These are phyloP conservation scores for Danaus chrysippus DNA, from an alignment of 2,888 invertebrate species.

Conservation along the genomic window DNA sequence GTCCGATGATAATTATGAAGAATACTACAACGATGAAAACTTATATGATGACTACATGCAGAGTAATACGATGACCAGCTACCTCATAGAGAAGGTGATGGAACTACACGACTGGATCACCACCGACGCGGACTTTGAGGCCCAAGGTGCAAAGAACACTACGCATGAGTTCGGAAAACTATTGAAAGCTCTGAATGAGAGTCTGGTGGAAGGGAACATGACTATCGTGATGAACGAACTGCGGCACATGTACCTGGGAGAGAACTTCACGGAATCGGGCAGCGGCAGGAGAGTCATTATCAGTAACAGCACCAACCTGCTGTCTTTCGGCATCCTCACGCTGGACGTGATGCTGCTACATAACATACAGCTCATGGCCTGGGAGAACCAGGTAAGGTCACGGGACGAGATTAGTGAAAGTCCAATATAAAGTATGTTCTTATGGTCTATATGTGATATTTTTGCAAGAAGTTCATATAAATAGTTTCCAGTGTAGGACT, in stretches of 20 bases:
- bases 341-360: conserved; percentile 78
- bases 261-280: conserved; percentile 51
- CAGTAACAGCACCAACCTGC: conserved; percentile 67
- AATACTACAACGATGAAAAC: conserved; percentile 66
- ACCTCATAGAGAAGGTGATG: conserved; percentile 72
- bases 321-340: conserved; percentile 78
- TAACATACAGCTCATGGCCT: conserved; percentile 78
- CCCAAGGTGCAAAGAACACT: conserved; percentile 38
- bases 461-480: too few species aligned
- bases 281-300: conserved; percentile 54
- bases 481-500: too few species aligned
- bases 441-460: too few species aligned
- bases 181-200: conserved; percentile 73
- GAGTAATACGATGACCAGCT: conserved; percentile 68
- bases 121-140: conserved; percentile 57
- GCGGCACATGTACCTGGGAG: conserved; percentile 73
- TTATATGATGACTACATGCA: conserved; percentile 71
- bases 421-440: too few species aligned
- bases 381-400: conserved; percentile 69
- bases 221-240: conserved; percentile 72
- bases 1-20: conserved; percentile 56
- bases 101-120: conserved; percentile 76
- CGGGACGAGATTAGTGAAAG: too few species aligned
- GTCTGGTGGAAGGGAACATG: conserved; percentile 69
- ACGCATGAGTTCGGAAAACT: conserved; percentile 57